These are phyloP conservation scores for Heliconius hermathena DNA, from an alignment of 1,140 invertebrate species.

Conservation along the genomic window DNA sequence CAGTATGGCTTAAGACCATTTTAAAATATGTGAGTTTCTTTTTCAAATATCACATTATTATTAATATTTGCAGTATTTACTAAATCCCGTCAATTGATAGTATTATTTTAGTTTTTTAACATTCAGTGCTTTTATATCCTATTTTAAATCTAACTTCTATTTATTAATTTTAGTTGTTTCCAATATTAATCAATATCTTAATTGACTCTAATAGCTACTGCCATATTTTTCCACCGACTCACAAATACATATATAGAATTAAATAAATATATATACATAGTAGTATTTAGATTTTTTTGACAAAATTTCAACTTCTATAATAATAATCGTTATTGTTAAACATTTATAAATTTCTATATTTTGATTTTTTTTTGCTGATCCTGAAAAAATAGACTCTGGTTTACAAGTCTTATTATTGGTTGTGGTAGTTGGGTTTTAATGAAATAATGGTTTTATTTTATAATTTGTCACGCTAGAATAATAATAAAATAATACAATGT, in stretches of 20 bases:
- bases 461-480: neutral
- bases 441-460: neutral
- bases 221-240: constrained; percentile 10
- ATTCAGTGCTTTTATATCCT: neutral
- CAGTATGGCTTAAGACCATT: too few species aligned
- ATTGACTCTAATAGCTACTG: neutral
- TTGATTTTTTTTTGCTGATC: neutral
- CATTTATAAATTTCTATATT: neutral
- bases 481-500: too few species aligned
- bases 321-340: too few species aligned
- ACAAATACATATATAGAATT: neutral
- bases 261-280: neutral
- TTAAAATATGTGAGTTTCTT: neutral
- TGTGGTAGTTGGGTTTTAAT: neutral
- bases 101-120: neutral
- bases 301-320: too few species aligned
- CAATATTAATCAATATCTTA: neutral
- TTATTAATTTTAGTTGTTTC: neutral
- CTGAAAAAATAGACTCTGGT: too few species aligned
- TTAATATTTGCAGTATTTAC: neutral
- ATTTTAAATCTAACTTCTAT: too few species aligned
- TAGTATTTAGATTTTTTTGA: neutral
- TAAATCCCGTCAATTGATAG: too few species aligned
- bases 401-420: too few species aligned
- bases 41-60: neutral